Conservation (phyloP, 2,113 vertebrate genomes). For the Ceyx melanurus region DNA sequence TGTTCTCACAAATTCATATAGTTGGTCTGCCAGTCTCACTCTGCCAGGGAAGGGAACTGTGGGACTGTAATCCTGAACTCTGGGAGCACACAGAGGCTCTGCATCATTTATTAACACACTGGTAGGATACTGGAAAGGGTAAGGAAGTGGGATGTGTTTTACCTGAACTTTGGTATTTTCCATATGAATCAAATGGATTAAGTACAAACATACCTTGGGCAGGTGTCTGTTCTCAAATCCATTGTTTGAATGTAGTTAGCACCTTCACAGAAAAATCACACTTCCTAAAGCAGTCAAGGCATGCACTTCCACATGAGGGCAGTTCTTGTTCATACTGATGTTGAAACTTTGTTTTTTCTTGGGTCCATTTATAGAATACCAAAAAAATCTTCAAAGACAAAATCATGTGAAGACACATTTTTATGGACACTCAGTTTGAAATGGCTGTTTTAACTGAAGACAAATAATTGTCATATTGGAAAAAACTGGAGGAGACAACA, state of each 20-base stretch:
- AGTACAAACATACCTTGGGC: not conserved
- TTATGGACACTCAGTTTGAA: not conserved
- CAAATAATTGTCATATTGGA: not conserved
- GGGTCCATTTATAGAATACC: not conserved
- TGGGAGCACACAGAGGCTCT: accelerated
- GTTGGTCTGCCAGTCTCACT: not conserved
- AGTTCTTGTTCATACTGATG: not conserved
- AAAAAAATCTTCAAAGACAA: not conserved
- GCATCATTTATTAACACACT: not conserved
- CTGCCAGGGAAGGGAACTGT: accelerated
- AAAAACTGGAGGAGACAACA: not conserved
- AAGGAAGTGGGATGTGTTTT: not conserved
- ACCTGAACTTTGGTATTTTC: not conserved
- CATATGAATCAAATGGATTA: not conserved
- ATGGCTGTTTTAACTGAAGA: not conserved
- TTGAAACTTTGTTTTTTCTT: not conserved
- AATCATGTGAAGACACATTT: not conserved
- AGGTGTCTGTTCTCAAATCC: not conserved
- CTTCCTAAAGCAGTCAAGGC: not conserved
- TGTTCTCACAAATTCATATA: not conserved
- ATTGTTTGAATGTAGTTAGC: not conserved
- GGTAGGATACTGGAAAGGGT: not conserved
- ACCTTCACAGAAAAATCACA: not conserved
- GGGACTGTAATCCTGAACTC: not conserved
- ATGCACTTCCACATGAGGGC: not conserved